Percentiles rank a stretch among this genome's conserved stretches.
Evolutionary conservation across 2,888 invertebrate species (phyloP).

Genomic region (Tetranychus piercei): DNA sequence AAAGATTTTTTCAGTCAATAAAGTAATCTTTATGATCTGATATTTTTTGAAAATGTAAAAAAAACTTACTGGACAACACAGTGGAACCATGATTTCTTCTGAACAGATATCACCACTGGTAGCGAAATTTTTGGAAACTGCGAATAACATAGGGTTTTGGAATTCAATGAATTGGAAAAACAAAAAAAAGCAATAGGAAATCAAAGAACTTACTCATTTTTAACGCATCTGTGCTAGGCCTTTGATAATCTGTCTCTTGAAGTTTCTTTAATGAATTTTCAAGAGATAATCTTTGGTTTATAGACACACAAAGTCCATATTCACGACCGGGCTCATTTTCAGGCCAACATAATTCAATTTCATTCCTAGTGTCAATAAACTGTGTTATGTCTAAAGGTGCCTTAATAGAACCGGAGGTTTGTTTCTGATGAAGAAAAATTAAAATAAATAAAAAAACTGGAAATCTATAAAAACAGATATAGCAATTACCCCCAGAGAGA

Average conservation of each 20-base stretch:
- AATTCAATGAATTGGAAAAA: background rate
- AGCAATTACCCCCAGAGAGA: background rate
- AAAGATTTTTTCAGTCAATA: too few species aligned
- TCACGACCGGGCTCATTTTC: background rate
- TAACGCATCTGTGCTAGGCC: background rate
- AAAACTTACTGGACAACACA: background rate
- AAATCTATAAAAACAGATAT: too few species aligned
- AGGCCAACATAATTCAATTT: constrained; percentile 1
- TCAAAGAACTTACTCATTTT: background rate
- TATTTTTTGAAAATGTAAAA: background rate
- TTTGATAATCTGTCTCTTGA: background rate
- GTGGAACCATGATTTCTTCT: constrained; percentile 5
- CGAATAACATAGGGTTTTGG: background rate
- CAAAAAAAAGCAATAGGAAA: background rate
- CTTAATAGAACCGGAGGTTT: background rate
- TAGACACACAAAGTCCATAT: background rate
- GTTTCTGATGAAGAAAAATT: background rate
- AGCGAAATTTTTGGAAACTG: background rate
- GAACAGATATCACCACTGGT: constrained; percentile 7
- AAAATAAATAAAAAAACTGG: too few species aligned
- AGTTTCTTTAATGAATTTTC: background rate
- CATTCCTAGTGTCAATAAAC: background rate
- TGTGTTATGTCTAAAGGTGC: background rate
- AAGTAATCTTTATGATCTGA: too few species aligned
- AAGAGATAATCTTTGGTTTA: background rate